Percentiles rank a stretch among this genome's conserved stretches.
phyloP scores from a whole-genome alignment of 2,888 invertebrate genomes.

The Epistrophe grossulariae region DNA sequence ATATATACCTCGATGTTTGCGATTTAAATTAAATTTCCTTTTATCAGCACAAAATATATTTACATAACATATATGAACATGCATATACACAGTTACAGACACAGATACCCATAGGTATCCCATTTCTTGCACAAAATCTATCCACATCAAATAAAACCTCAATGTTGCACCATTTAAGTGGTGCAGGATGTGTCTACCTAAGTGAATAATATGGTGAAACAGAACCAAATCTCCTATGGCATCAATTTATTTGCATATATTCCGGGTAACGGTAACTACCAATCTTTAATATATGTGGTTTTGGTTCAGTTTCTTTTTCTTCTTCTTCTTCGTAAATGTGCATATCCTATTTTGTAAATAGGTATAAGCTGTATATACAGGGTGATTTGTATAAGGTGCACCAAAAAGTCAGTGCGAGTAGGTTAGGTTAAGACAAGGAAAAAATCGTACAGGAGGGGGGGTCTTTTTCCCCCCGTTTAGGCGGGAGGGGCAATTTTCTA shows the following conservation, averaged over 20 bases:
- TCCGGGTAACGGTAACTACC: slow-evolving; percentile 47
- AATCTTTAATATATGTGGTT: slow-evolving; percentile 61
- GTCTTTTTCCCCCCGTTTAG: too few relatives aligned
- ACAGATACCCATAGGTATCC: neutral
- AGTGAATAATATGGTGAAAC: slow-evolving; percentile 69
- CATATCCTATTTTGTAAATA: neutral
- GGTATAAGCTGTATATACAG: too few relatives aligned
- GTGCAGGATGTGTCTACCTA: slow-evolving; percentile 34
- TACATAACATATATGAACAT: neutral
- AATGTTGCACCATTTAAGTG: slow-evolving; percentile 39
- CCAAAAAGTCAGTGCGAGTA: too few relatives aligned
- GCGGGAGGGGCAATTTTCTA: too few relatives aligned
- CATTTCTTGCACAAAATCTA: slow-evolving; percentile 9
- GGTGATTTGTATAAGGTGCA: too few relatives aligned
- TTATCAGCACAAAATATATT: slow-evolving; percentile 20
- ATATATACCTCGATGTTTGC: slow-evolving; percentile 17
- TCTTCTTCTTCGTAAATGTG: slow-evolving; percentile 2
- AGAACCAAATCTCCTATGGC: slow-evolving; percentile 59
- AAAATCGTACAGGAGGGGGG: too few relatives aligned
- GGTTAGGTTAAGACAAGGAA: too few relatives aligned
- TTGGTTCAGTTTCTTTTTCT: slow-evolving; percentile 9
- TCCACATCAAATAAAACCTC: slow-evolving; percentile 50
- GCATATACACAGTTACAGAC: neutral
- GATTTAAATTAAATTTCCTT: slow-evolving; percentile 41
- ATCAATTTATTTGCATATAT: slow-evolving; percentile 72